Conservation (phyloP, 2,888 invertebrate species). For the Synergus gifuensis region DNA sequence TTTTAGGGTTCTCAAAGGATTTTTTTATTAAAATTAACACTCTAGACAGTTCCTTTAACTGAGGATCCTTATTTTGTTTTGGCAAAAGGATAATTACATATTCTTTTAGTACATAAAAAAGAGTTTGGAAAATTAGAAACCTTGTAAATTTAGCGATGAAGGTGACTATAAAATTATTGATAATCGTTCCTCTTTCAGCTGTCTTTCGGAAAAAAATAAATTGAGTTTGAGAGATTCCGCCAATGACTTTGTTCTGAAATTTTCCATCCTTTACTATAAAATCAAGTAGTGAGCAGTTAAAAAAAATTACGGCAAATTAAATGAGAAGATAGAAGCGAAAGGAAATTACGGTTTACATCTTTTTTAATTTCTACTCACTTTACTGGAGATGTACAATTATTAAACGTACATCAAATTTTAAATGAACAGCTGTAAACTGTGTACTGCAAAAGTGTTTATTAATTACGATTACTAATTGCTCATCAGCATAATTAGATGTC, state of each 20-base stretch:
- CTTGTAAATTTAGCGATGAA: background rate
- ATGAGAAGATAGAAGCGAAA: background rate
- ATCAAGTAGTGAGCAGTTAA: background rate
- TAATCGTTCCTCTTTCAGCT: background rate
- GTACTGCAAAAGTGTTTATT: background rate
- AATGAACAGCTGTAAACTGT: background rate
- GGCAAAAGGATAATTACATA: constrained; percentile 14
- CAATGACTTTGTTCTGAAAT: background rate
- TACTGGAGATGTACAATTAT: background rate
- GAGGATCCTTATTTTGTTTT: background rate
- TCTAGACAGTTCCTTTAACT: background rate
- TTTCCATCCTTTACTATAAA: background rate
- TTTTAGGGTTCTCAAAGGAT: background rate
- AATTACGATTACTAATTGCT: background rate
- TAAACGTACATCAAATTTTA: no score
- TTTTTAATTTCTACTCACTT: background rate
- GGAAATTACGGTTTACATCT: background rate
- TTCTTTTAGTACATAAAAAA: background rate
- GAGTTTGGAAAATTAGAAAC: background rate
- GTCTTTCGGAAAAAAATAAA: no score
- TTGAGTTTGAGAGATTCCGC: background rate
- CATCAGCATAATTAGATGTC: background rate
- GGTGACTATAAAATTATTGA: background rate
- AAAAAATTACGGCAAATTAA: background rate
- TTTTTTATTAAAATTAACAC: background rate